Evolutionary conservation across 2,888 invertebrate genomes (phyloP).

Genomic region (Cantharis flavilabris): DNA sequence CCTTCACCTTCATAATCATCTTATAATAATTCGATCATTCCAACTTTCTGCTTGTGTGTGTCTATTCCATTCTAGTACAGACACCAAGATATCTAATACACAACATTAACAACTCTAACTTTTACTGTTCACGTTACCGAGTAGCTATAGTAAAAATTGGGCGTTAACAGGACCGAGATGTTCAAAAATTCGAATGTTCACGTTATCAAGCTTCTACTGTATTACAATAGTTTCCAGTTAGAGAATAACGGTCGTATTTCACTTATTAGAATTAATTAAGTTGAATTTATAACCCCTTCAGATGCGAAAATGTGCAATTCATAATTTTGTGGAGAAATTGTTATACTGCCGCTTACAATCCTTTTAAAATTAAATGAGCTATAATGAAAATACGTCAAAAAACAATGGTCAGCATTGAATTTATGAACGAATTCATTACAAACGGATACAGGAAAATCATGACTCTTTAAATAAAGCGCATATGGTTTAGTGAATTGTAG

Average conservation of each 20-base stretch:
- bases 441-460: slow-evolving; percentile 4
- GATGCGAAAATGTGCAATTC: slow-evolving; percentile 6
- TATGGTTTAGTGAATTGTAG: slow-evolving; percentile 4
- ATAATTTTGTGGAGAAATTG: slow-evolving; percentile 6
- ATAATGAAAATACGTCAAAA: slow-evolving; percentile 15
- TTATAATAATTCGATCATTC: too few species aligned
- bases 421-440: slow-evolving; percentile 18
- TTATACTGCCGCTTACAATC: slow-evolving; percentile 13
- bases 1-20: too few species aligned
- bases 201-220: too few species aligned
- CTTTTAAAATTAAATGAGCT: slow-evolving; percentile 16
- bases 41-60: too few species aligned
- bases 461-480: slow-evolving; percentile 7
- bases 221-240: background rate
- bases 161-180: too few species aligned
- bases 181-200: too few species aligned
- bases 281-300: slow-evolving; percentile 6
- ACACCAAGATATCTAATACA: too few species aligned
- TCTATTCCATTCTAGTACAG: too few species aligned
- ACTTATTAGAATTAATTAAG: slow-evolving; percentile 2
- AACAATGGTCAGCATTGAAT: slow-evolving; percentile 15
- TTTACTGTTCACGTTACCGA: too few species aligned
- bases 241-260: background rate
- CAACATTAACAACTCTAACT: too few species aligned
- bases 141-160: too few species aligned